Evolutionary conservation across 2,888 invertebrate genomes (phyloP), one percentile per base, ranked within the genome.

Genomic region (Quadriops clusia): DNA sequence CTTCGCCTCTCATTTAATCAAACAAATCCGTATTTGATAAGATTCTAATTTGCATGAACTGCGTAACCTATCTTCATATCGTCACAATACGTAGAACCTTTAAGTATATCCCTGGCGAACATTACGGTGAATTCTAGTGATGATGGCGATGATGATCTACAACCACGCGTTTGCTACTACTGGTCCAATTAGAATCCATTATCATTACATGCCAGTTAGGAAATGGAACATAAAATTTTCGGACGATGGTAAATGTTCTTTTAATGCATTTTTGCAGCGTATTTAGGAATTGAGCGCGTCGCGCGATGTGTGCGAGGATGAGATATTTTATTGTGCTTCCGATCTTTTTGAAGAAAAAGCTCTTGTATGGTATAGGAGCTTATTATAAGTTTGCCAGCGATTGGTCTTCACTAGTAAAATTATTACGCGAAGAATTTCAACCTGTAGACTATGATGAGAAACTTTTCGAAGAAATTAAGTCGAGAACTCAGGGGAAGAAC

Each of bases 401-500:
- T 29, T 42, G 37, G 38, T 25, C 33, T 15, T 25, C 33, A 2
- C 25, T 34, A 10, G 32, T 32, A 6, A 18, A 10, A 6, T 18
- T 15, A 15, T 30, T 40, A 17, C 28, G 37, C 12, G 16, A 34
- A 22, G 33, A 39, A 12, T 46, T 41, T 32, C 34, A 33, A 17
- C 39, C 40, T 2, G 11, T 22, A 7, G 30, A 30, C 7, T 30
- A 34, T 10, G 30, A 34, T 6, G 30, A 34, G 2, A 7, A 17
- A n/a, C 5, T 34, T 1, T 35, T 21, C 12, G 34, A 30, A 16
- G 36, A 40, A 31, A 40, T 40, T 8, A 16, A 17, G 7, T 17
- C 24, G 9, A 28, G 40, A 2, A 40, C 37, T 5, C 36, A 39
- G 17, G 36, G 37, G n/a, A n/a, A n/a, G n/a, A n/a, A n/a, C n/a